Evolutionary conservation across 2,888 invertebrate genomes (phyloP), one percentile per base, ranked within the genome.

Genomic region (Netelia inedita): DNA sequence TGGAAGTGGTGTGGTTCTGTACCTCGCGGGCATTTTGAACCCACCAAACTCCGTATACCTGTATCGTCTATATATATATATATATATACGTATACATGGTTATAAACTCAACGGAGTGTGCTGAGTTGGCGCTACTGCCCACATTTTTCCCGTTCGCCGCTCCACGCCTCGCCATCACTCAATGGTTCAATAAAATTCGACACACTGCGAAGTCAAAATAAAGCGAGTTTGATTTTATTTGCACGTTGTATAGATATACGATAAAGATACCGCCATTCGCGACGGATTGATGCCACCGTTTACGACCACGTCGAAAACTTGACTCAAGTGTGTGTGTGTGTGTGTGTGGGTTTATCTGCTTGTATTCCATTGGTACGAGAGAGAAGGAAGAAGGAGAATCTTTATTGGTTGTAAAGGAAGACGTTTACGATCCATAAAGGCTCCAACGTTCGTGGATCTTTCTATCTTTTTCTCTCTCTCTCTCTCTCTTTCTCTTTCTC

Each of bases 391-490:
- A 89, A 89, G 88, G 88, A 87, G 91, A 91, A 93, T 57, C 91
- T 94, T 93, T 94, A 94, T 94, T 93, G 93, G 92, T 89, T 92
- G 92, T 93, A 93, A 93, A 93, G 92, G 92, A 93, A 93, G 93
- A 94, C 93, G 89, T 94, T 94, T 94, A 94, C 93, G 94, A 93
- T 93, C 93, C 93, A 94, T 93, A 93, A 93, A 94, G 92, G 91
- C 74, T 35, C 35, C 73, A 85, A 79, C 92, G 91, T 92, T 91
- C 91, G 90, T 90, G 90, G 89, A 84, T 85, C 83, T 85, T 83
- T 66, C 79, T 71, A 19, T 57, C 53, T 53, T 16, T 53, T 16
- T 53, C 53, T 53, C 53, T 14, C 53, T 53, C 53, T 14, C n/a
- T n/a, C 53, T 53, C 76, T 71, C 35, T 69, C 63, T 82, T 88